Evolutionary conservation across 2,888 invertebrate genomes (phyloP).

Genomic region (Lasioglossum marginatum): DNA sequence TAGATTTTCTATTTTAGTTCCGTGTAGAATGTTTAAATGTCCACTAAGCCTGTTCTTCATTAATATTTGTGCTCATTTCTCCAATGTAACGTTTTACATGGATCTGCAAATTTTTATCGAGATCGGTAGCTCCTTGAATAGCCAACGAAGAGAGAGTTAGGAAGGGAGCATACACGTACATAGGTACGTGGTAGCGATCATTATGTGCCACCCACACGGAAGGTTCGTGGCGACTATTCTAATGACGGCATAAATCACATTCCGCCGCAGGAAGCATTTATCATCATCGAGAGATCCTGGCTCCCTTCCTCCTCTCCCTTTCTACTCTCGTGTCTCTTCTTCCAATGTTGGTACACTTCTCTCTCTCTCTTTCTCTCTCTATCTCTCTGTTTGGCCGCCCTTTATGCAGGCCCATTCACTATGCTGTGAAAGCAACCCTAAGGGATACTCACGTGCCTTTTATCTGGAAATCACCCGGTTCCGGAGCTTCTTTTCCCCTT

Average conservation of each 20-base stretch:
- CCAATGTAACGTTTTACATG: no score
- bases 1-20: no score
- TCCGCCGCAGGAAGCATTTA: conserved; percentile 75
- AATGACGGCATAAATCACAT: conserved; percentile 80
- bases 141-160: neutral
- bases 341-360: conserved; percentile 10
- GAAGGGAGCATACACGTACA: conserved; percentile 2
- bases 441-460: conserved; percentile 43
- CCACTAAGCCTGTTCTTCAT: no score
- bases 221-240: conserved; percentile 74
- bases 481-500: conserved; percentile 1
- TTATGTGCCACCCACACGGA: conserved; percentile 76
- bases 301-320: conserved; percentile 35
- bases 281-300: conserved; percentile 77
- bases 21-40: no score
- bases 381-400: conserved; percentile 18
- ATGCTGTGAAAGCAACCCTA: conserved; percentile 28
- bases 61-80: no score
- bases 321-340: neutral
- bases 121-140: conserved; percentile 32
- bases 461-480: conserved; percentile 38
- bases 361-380: neutral
- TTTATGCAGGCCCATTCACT: conserved; percentile 22
- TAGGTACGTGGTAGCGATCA: conserved; percentile 68
- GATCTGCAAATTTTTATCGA: conserved; percentile 36